Base-by-base conservation (phyloP, 2,888 invertebrate species). In the Netelia melanura region DNA sequence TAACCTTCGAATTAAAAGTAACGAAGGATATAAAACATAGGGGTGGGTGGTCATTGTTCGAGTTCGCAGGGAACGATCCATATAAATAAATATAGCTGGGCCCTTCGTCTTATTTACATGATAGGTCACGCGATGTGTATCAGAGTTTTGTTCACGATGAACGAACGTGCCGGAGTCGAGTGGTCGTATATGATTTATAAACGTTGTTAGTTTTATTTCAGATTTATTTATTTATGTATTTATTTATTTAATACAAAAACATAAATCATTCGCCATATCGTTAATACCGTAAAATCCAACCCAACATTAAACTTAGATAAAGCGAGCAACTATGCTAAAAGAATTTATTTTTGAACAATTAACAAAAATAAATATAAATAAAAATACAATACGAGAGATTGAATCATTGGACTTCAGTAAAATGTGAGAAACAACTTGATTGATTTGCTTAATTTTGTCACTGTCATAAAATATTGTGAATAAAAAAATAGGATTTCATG, bases 101-200 rank as follows among this genome's bases (percentile, higher is more conserved):
- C 38, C 6, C 38, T 78, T 61, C 62, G 54, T 79, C 70, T 75
- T 83, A 70, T 74, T 74, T 74, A 79, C 83, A 79, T 70, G 56
- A 52, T n/a, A 21, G 78, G 68, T 79, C 67, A 67, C 65, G 72
- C 65, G 58, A 72, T 6, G 30, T 71, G 38, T 21, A 43, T 21
- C 23, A 43, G 14, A 56, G 72, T 56, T 83, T 74, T 21, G 17
- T 62, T 78, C 62, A 54, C 43, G 10, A 70, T 23, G 11, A 71
- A 79, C 68, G 11, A 79, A 83, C 43, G 23, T 5, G 61, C 11
- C n/a, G 8, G 11, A 14, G 2, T 10, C 44, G 1, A 70, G 48
- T 48, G 48, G 10, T 14, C 1, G 48, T 14, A 14, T 10, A 21
- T 10, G 44, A 21, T 62, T 74, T 11, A 17, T 25, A 38, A 8